phyloP scores from a whole-genome alignment of 1,140 invertebrate species.

The Microplitis mediator region DNA sequence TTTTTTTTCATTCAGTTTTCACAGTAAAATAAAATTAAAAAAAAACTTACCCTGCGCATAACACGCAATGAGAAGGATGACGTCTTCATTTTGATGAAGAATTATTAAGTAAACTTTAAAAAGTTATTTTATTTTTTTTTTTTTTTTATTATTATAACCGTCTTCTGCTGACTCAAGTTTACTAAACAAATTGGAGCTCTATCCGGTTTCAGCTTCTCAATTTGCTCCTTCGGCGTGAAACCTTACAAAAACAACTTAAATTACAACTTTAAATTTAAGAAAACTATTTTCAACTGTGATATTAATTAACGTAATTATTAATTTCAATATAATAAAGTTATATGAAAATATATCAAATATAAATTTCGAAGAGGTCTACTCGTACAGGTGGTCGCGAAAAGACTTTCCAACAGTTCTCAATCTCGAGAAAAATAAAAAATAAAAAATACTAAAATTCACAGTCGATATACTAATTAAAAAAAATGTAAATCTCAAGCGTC shows the following conservation, averaged over 20 bases:
- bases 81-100: conserved; percentile 71
- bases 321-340: no score
- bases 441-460: not conserved
- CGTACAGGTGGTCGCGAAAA: not conserved
- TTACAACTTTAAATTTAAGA: no score
- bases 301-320: no score
- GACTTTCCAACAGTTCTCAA: not conserved
- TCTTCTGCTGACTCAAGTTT: not conserved
- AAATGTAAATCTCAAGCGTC: no score
- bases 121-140: conserved; percentile 34
- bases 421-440: not conserved
- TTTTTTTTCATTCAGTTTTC: not conserved
- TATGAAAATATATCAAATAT: no score
- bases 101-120: conserved; percentile 44
- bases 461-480: not conserved
- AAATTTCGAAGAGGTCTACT: not conserved
- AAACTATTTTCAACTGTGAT: no score
- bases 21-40: not conserved
- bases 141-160: conserved; percentile 19
- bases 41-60: conserved; percentile 74
- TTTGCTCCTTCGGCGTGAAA: not conserved
- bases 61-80: conserved; percentile 77
- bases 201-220: not conserved
- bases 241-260: no score
- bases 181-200: not conserved